These are phyloP conservation scores for Drosophila vallismaia DNA, from an alignment of 2,888 invertebrate genomes.

Conservation along the genomic window DNA sequence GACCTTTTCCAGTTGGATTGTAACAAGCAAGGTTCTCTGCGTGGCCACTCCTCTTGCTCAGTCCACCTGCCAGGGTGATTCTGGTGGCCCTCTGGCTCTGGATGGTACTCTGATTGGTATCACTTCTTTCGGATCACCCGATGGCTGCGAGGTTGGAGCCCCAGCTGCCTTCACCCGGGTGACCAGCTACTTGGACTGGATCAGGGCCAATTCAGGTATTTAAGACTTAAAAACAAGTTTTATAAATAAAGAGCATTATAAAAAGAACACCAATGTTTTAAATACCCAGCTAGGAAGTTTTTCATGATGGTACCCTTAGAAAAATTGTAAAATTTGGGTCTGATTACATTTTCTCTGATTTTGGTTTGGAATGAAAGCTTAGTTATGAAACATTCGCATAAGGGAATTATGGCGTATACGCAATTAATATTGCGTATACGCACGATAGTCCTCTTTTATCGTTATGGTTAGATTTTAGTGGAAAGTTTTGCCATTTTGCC, in stretches of 20 bases:
- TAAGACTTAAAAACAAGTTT: slow-evolving; percentile 38
- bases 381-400: too few relatives aligned
- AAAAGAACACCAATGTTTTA: background rate
- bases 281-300: too few relatives aligned
- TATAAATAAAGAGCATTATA: background rate
- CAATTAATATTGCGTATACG: too few relatives aligned
- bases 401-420: too few relatives aligned
- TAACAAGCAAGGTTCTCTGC: slow-evolving; percentile 62
- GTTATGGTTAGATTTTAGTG: too few relatives aligned
- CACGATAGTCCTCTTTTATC: too few relatives aligned
- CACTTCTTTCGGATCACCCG: slow-evolving; percentile 75
- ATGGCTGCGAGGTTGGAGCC: slow-evolving; percentile 69
- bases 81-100: slow-evolving; percentile 79
- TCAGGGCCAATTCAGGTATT: slow-evolving; percentile 59
- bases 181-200: slow-evolving; percentile 60
- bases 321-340: too few relatives aligned
- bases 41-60: slow-evolving; percentile 47
- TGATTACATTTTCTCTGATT: too few relatives aligned
- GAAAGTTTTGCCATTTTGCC: too few relatives aligned
- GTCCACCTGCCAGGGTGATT: slow-evolving; percentile 78
- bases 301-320: too few relatives aligned
- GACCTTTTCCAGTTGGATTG: slow-evolving; percentile 77
- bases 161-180: slow-evolving; percentile 70
- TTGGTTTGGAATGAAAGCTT: too few relatives aligned
- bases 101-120: slow-evolving; percentile 65